Evolutionary conservation across 1,140 invertebrate genomes (phyloP).

Genomic region (Lamellibrachia luymesi): DNA sequence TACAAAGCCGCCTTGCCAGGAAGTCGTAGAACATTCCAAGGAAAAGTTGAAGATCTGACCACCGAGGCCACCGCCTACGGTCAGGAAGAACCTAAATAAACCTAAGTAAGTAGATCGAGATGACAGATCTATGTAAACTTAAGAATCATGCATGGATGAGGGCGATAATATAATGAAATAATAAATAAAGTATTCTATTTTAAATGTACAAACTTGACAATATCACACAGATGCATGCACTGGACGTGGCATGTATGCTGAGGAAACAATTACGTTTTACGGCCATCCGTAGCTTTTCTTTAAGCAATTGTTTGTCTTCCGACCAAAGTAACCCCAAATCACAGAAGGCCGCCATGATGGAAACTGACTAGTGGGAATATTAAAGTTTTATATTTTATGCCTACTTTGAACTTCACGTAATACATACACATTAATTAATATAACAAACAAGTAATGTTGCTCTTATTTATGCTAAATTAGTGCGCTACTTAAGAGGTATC

Average conservation of each 20-base stretch:
- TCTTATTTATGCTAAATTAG: not conserved
- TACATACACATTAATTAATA: not conserved
- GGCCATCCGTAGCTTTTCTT: not conserved
- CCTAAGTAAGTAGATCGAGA: too few species aligned
- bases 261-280: not conserved
- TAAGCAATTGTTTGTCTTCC: not conserved
- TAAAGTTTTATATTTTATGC: not conserved
- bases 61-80: too few species aligned
- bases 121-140: too few species aligned
- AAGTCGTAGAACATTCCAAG: too few species aligned
- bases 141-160: not conserved
- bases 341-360: not conserved
- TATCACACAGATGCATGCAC: not conserved
- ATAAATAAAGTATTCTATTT: not conserved
- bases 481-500: not conserved
- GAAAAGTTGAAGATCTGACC: too few species aligned
- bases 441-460: not conserved
- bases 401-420: not conserved
- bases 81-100: too few species aligned
- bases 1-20: too few species aligned
- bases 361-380: not conserved
- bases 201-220: not conserved
- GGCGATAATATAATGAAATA: not conserved
- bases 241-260: not conserved
- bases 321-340: not conserved